Conservation (phyloP, 2,888 invertebrate genomes). For the Drosophila hamatofila region DNA sequence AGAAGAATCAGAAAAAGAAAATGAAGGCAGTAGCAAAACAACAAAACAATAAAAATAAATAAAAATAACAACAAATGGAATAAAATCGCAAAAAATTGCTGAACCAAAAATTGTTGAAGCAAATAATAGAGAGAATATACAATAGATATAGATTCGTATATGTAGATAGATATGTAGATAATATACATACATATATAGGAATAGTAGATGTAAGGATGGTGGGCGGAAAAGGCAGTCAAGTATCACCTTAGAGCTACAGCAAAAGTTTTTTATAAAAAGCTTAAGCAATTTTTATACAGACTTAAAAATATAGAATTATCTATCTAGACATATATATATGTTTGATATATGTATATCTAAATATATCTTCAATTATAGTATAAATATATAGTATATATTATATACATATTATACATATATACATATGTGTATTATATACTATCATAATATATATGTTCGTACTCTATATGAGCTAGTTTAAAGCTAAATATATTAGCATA, state of each 20-base stretch:
- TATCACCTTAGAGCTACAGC: background rate
- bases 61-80: slow-evolving; percentile 11
- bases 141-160: background rate
- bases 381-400: too few species aligned
- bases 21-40: slow-evolving; percentile 20
- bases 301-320: background rate
- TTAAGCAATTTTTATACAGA: background rate
- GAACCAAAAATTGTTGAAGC: slow-evolving; percentile 6
- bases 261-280: background rate
- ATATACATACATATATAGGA: background rate
- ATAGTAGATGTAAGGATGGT: background rate
- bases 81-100: background rate
- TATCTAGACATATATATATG: background rate
- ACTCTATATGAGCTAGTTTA: too few species aligned
- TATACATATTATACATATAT: too few species aligned
- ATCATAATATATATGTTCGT: too few species aligned
- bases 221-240: background rate
- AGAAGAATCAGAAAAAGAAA: background rate
- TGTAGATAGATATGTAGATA: background rate
- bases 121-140: background rate
- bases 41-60: slow-evolving; percentile 14
- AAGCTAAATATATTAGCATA: too few species aligned
- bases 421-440: too few species aligned
- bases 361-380: too few species aligned
- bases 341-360: background rate